These are phyloP conservation scores for Orgyia antiqua DNA, from an alignment of 2,888 invertebrate species.

Conservation along the genomic window DNA sequence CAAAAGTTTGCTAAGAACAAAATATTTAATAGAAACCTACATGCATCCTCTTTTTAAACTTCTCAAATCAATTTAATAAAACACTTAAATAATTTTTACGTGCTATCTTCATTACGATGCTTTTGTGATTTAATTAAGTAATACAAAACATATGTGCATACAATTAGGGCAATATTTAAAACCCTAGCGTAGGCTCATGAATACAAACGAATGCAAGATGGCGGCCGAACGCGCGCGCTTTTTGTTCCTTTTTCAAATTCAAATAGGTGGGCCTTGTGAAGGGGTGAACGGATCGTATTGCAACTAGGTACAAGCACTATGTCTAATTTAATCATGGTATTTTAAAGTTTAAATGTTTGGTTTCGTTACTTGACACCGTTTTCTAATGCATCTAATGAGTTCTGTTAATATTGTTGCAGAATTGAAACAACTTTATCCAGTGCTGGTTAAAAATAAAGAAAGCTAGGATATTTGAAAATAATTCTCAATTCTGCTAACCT, in stretches of 20 bases:
- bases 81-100: slow-evolving; percentile 16
- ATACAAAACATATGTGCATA: slow-evolving; percentile 17
- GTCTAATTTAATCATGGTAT: slow-evolving; percentile 17
- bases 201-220: slow-evolving; percentile 47
- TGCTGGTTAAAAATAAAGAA: no score
- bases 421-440: no score
- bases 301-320: slow-evolving; percentile 22
- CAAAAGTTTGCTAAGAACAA: no score
- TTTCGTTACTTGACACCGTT: slow-evolving; percentile 4
- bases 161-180: slow-evolving; percentile 19
- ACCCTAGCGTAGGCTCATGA: slow-evolving; percentile 22
- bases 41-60: no score
- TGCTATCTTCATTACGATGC: slow-evolving; percentile 10
- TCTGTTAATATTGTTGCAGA: no score
- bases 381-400: no score
- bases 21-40: no score
- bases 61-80: slow-evolving; percentile 13
- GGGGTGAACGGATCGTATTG: slow-evolving; percentile 28
- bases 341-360: slow-evolving; percentile 4
- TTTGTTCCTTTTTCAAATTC: slow-evolving; percentile 57
- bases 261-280: slow-evolving; percentile 37
- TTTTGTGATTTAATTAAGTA: slow-evolving; percentile 19
- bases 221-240: slow-evolving; percentile 48
- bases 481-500: no score
- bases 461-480: no score